Evolutionary conservation across 2,797 vertebrate species (phyloP).

Genomic region (Chloroceryle amazona): DNA sequence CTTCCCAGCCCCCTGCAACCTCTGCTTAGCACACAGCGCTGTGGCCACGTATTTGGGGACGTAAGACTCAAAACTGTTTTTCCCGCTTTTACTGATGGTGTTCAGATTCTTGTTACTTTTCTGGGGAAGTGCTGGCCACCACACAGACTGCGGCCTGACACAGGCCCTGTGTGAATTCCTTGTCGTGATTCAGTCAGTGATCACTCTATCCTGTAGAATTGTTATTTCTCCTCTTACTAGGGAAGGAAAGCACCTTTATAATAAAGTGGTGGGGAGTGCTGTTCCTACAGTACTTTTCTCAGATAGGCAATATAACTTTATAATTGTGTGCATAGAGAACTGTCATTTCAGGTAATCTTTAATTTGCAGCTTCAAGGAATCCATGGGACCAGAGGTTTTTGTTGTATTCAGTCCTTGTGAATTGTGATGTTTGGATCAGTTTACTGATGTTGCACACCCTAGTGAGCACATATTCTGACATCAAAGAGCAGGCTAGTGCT

Average conservation of each 20-base stretch:
- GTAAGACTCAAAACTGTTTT: not conserved
- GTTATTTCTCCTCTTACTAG: not conserved
- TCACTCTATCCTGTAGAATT: not conserved
- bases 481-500: constrained; percentile 81
- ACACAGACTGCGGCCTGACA: not conserved
- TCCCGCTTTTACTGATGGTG: not conserved
- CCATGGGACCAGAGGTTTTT: constrained; percentile 57
- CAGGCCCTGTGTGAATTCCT: not conserved
- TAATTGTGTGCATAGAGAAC: constrained; percentile 42
- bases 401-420: constrained; percentile 63
- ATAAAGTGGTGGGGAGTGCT: not conserved
- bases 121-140: not conserved
- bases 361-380: constrained; percentile 49
- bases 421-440: constrained; percentile 77
- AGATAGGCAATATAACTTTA: not conserved
- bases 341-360: constrained; percentile 67
- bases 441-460: constrained; percentile 86
- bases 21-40: rapidly evolving
- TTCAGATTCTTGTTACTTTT: not conserved
- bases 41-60: rapidly evolving
- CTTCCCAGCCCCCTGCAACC: not conserved
- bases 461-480: constrained; percentile 80
- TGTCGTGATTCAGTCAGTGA: not conserved
- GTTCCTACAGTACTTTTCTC: not conserved
- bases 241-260: constrained; percentile 40